phyloP scores from a whole-genome alignment of 2,888 invertebrate genomes.

The Poecilobothrus nobilitatus region DNA sequence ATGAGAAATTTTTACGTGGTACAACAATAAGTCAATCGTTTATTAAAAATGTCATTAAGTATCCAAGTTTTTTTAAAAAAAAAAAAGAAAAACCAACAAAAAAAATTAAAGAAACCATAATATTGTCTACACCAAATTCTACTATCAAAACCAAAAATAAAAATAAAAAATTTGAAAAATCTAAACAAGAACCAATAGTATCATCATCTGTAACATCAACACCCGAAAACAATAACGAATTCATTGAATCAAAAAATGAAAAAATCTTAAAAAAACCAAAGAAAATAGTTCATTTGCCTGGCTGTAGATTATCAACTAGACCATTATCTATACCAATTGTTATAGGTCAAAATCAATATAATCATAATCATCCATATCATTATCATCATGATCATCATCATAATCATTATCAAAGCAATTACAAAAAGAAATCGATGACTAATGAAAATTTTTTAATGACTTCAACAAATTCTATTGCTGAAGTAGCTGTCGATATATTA shows the following conservation, averaged over 20 bases:
- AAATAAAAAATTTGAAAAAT: conserved; percentile 13
- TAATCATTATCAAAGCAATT: background rate
- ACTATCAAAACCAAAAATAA: conserved; percentile 18
- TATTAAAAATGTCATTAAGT: conserved; percentile 34
- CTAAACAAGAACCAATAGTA: conserved; percentile 16
- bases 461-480: background rate
- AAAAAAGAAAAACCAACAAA: conserved; percentile 24
- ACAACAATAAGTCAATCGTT: conserved; percentile 43
- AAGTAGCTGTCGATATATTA: background rate
- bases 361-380: too few species aligned
- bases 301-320: background rate
- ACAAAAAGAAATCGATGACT: background rate
- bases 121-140: background rate
- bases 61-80: conserved; percentile 29
- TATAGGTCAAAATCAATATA: background rate
- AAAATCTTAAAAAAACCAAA: conserved; percentile 17
- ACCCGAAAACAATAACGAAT: conserved; percentile 27
- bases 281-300: conserved; percentile 28
- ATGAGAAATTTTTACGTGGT: conserved; percentile 39
- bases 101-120: background rate
- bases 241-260: conserved; percentile 10
- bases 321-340: background rate
- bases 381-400: background rate
- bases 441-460: background rate
- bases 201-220: conserved; percentile 25